phyloP scores from a whole-genome alignment of 2,888 invertebrate species.

The Ctenicera cuprea region DNA sequence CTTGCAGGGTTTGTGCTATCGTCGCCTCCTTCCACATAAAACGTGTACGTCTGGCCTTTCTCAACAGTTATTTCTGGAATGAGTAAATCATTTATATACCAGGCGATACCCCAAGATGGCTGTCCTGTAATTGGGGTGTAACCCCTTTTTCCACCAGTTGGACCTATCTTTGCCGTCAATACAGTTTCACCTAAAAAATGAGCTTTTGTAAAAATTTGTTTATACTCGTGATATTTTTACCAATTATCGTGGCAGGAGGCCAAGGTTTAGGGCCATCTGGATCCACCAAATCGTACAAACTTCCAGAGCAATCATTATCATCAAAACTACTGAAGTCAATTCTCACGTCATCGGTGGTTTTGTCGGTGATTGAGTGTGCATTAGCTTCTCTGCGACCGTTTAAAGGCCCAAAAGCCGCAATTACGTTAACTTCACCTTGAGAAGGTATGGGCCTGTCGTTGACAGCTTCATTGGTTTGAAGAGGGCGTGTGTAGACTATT shows the following conservation, averaged over 20 bases:
- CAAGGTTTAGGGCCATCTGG: constrained; percentile 80
- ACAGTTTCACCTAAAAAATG: constrained; percentile 73
- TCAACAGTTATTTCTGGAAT: constrained; percentile 94
- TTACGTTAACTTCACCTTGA: constrained; percentile 81
- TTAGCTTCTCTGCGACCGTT: constrained; percentile 88
- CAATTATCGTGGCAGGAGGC: constrained; percentile 79
- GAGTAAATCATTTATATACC: constrained; percentile 93
- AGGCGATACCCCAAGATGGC: constrained; percentile 92
- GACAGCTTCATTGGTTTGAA: constrained; percentile 84
- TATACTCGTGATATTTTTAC: constrained; percentile 54
- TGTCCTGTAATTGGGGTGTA: constrained; percentile 88
- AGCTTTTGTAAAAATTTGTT: not conserved
- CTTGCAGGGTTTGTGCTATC: constrained; percentile 87
- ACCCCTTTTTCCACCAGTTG: constrained; percentile 87
- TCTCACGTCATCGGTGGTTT: constrained; percentile 82
- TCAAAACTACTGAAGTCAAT: constrained; percentile 86
- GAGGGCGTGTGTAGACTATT: constrained; percentile 85
- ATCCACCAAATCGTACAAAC: constrained; percentile 79
- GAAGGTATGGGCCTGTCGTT: constrained; percentile 83
- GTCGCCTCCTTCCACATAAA: constrained; percentile 89
- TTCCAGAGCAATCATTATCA: constrained; percentile 83
- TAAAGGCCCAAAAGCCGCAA: constrained; percentile 91
- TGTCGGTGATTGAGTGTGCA: constrained; percentile 85
- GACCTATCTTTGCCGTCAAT: constrained; percentile 87
- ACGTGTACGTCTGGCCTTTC: constrained; percentile 90